Base-by-base conservation (phyloP, 2,113 vertebrate genomes). In the Andinoacara biseriatus region DNA sequence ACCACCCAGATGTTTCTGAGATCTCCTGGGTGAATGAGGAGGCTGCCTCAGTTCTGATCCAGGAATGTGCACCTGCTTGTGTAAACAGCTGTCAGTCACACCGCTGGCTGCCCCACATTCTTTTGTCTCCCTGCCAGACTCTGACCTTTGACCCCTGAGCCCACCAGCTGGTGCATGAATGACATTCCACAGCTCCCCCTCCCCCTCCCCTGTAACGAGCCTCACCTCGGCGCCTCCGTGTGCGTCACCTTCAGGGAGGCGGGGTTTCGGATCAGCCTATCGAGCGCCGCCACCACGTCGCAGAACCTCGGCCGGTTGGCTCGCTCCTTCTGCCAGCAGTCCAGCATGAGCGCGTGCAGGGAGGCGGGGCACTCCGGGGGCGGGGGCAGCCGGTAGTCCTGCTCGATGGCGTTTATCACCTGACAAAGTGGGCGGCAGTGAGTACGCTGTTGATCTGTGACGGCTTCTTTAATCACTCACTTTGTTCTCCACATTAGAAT, bases 331-430 rank as follows among this genome's bases (percentile, higher is more conserved):
- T 99, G 97, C 98, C 98, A 99, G 91, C 98, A 99, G 95, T 99
- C 98, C 91, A 99, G 80, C 98, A 99, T 99, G 81, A 99, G 96
- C 82, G 97, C 94, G 83, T 99, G 98, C 52, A 99, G 95, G 0
- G 97, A 96, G 2, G 97, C 94, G 84, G 98, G 98, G 88, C 98
- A 99, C 86, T 98, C 97, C 11, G 98, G 98, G 0, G 98, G 98
- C 3, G 97, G 97, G 4, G 98, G 97, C 76, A 99, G 93, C 46
- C 98, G 96, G 90, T 98, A 99, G 88, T 99, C 98, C 89, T 99
- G 98, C 90, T 99, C 98, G 22, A 99, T 97, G 0, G 98, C 98
- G 1, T 99, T 99, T n/a, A 99, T 99, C 89, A 99, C 98, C 98
- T 99, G 92, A 76, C 0, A 26, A 5, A 52, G 3, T 13, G 43